A percentile compares a stretch with the other conserved stretches of the same genome.
phyloP scores from a whole-genome alignment of 2,888 invertebrate species.

The Aphidoletes aphidimyza region DNA sequence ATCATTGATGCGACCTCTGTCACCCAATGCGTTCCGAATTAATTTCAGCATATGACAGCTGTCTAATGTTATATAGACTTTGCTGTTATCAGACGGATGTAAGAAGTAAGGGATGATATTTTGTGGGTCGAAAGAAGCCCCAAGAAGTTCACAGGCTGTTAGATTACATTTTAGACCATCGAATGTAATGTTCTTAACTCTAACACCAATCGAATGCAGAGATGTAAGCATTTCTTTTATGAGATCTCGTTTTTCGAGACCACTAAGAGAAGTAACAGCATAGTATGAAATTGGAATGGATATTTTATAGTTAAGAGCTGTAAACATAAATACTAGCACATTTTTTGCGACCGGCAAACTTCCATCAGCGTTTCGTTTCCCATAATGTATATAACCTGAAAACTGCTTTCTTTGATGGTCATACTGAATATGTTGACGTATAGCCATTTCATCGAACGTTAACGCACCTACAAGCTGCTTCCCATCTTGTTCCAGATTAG shows the following conservation, averaged over 20 bases:
- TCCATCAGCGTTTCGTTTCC: neutral
- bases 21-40: neutral
- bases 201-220: neutral
- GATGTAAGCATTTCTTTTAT: neutral
- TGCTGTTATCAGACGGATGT: neutral
- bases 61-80: neutral
- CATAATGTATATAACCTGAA: neutral
- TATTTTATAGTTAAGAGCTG: neutral
- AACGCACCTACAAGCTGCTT: neutral
- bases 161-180: neutral
- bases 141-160: neutral
- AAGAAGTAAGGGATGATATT: neutral
- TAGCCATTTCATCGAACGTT: neutral
- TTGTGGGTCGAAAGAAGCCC: neutral
- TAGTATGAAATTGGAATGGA: neutral
- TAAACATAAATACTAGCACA: neutral
- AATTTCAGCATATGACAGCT: neutral
- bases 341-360: neutral
- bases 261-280: neutral
- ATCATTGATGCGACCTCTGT: neutral
- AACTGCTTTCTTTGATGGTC: neutral
- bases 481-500: neutral
- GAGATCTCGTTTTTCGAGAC: neutral
- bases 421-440: neutral
- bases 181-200: neutral